phyloP scores from a whole-genome alignment of 2,113 vertebrate species.

The Nannobrachium achirus region DNA sequence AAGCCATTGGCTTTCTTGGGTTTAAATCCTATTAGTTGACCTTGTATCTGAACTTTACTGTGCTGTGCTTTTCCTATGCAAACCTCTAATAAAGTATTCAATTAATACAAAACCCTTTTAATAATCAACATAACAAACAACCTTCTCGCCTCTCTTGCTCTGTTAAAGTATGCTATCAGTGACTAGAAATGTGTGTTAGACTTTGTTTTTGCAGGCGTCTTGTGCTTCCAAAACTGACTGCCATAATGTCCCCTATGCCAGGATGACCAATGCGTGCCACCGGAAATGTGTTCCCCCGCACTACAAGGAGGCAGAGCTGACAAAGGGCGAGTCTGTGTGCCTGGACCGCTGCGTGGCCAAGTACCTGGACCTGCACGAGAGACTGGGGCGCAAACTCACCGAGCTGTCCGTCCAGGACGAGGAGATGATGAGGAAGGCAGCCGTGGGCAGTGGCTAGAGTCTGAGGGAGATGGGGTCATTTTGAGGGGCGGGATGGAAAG shows the following conservation, averaged over 20 bases:
- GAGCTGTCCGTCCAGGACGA: conserved; percentile 95
- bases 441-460: conserved; percentile 72
- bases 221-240: neutral
- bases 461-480: neutral
- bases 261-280: conserved; percentile 97
- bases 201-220: neutral
- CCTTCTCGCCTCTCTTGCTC: no score
- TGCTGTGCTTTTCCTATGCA: no score
- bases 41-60: no score
- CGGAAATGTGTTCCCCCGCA: conserved; percentile 93
- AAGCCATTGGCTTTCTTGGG: no score
- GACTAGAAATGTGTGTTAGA: neutral
- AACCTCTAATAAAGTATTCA: no score
- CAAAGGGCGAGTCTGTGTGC: conserved; percentile 94
- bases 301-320: conserved; percentile 94
- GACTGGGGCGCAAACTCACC: conserved; percentile 92
- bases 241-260: conserved; percentile 47
- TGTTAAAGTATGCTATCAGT: no score
- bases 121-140: no score
- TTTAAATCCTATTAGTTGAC: no score
- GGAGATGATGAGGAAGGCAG: conserved; percentile 89
- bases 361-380: conserved; percentile 95
- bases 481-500: neutral
- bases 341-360: conserved; percentile 97
- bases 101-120: no score